phyloP scores from a whole-genome alignment of 2,113 vertebrate species.

The Chaenogobius annularis region DNA sequence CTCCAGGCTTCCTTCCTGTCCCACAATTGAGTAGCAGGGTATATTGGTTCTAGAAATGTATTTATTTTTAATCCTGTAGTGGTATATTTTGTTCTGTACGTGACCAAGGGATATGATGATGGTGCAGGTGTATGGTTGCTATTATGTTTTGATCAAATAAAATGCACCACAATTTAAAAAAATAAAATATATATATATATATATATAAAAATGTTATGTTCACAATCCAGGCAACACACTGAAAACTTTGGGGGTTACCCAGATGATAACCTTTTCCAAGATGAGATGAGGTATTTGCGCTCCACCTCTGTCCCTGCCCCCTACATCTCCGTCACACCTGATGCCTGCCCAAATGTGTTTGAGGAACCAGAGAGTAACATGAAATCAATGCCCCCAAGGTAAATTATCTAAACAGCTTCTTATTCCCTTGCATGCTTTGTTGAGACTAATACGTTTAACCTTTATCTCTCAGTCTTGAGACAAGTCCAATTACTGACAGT shows the following conservation, averaged over 20 bases:
- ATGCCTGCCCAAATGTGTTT: conserved; percentile 96
- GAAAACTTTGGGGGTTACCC: conserved; percentile 95
- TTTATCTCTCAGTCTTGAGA: conserved; percentile 85
- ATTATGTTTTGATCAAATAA: not conserved
- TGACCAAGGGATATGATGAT: too few species aligned
- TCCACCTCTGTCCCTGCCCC: conserved; percentile 97
- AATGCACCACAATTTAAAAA: not conserved
- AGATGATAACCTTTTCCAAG: conserved; percentile 97
- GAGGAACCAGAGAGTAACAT: conserved; percentile 98
- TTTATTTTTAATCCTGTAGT: too few species aligned
- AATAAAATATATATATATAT: too few species aligned
- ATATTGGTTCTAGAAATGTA: too few species aligned
- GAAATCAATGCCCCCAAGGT: conserved; percentile 99
- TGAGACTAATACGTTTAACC: not conserved
- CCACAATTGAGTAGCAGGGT: too few species aligned
- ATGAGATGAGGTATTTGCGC: conserved; percentile 97
- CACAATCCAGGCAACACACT: conserved; percentile 88
- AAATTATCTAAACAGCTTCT: conserved; percentile 9
- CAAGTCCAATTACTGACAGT: conserved; percentile 96
- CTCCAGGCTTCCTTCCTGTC: too few species aligned
- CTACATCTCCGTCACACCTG: conserved; percentile 97
- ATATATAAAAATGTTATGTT: not conserved
- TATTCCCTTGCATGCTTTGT: not conserved
- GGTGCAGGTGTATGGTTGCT: too few species aligned
- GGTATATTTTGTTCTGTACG: too few species aligned